These are phyloP conservation scores for Cylas formicarius DNA, from an alignment of 1,140 invertebrate species.

Conservation along the genomic window DNA sequence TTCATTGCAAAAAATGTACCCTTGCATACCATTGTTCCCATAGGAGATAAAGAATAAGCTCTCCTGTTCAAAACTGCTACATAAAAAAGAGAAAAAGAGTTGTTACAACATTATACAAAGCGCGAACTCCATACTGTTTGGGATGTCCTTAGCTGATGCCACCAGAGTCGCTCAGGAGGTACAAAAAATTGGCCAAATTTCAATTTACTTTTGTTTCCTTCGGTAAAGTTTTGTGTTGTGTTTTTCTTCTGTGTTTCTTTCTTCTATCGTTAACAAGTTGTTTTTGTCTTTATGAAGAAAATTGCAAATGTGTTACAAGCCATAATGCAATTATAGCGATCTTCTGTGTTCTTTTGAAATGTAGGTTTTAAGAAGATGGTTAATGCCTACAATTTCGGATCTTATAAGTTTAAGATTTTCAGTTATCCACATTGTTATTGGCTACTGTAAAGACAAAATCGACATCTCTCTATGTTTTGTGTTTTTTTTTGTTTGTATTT, in stretches of 20 bases:
- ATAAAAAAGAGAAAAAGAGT: slow-evolving; percentile 21
- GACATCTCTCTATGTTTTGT: no score
- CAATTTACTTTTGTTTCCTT: slow-evolving; percentile 1
- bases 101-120: slow-evolving; percentile 25
- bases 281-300: not conserved
- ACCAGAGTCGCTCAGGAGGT: slow-evolving; percentile 28
- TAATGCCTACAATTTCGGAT: no score
- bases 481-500: no score
- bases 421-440: no score
- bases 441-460: no score
- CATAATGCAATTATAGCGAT: no score
- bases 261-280: not conserved
- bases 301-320: slow-evolving; percentile 1
- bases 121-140: slow-evolving; percentile 26
- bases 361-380: no score
- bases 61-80: slow-evolving; percentile 12
- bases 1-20: no score
- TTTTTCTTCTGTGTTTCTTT: slow-evolving; percentile 10
- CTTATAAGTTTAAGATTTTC: no score
- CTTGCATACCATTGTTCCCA: not conserved
- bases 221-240: slow-evolving; percentile 28
- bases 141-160: slow-evolving; percentile 27
- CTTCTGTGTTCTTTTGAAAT: no score
- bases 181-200: slow-evolving; percentile 1
- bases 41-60: slow-evolving; percentile 27